Evolutionary conservation across 2,888 invertebrate genomes (phyloP), one percentile per base, ranked within the genome.

Genomic region (Eupithecia pulchellata): DNA sequence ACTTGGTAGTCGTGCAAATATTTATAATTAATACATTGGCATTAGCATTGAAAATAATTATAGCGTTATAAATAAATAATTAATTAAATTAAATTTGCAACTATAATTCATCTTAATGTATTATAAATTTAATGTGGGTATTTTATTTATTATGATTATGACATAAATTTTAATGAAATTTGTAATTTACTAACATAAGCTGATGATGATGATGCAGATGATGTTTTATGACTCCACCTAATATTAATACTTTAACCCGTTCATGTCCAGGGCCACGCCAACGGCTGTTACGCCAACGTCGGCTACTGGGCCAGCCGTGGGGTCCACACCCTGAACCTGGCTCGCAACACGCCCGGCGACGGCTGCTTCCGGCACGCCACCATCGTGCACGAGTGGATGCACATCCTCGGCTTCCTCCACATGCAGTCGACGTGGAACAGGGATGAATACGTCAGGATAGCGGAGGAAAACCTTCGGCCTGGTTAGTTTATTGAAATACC

Each of bases 381-480:
- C 77, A 95, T 97, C 68, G 95, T 96, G n/a, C 97, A 98, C 89
- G 98, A 98, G 86, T 94, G 97, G 82, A 95, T 92, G 89, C 93
- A 94, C 77, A 91, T 92, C 79, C 86, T 94, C 1, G 93, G 93
- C 67, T 93, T 94, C 87, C 79, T 91, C 1, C 93, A 94, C 81
- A 94, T 94, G 93, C 93, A 94, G 76, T 91, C 93, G 55, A 92
- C 93, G 0, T 80, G 86, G 78, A 78, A 93, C 80, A 84, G 93
- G n/a, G 90, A 93, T 67, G 71, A 91, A 0, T 93, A 95, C 84
- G 96, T 98, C 11, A 93, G 92, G 73, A 97, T 98, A 75, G 93
- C 95, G 71, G 95, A 96, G 91, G 95, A 96, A 68, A 97, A 97
- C 81, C 95, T 97, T 9, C 84, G 87, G 42, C 81, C 91, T 68